Base-by-base conservation (phyloP, 2,888 invertebrate genomes). In the Polyploca ridens region DNA sequence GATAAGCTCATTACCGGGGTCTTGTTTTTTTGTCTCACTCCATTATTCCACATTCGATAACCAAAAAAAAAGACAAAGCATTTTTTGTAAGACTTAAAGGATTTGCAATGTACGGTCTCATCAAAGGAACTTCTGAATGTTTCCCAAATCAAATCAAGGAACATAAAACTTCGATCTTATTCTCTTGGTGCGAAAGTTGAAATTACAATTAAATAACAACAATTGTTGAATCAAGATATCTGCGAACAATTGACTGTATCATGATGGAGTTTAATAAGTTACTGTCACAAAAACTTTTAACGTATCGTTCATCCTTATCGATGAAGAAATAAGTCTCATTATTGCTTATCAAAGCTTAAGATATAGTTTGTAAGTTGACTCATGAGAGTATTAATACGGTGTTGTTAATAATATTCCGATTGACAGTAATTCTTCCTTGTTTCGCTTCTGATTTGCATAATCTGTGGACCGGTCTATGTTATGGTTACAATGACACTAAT, bases 391-490 rank as follows among this genome's bases (percentile, higher is more conserved):
- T 76, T 75, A 78, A 76, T 75, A 72, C 73, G 76, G 78, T 77
- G 77, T 84, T 76, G 81, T 76, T 84, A 83, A 83, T 86, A 84
- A 79, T 79, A 77, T 82, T 76, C 74, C 77, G 84, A 85, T 84
- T 87, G 89, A 88, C 88, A 85, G 81, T 88, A 85, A 88, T 83
- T 84, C 87, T 82, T 81, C 79, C 80, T 83, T 79, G 81, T 85
- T 82, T 79, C 72, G 84, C 86, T 85, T 83, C 84, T 83, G 78
- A 89, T 89, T 89, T 85, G 81, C 87, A 89, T 90, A 89, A 89
- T 87, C 88, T 80, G 69, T 76, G 73, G 76, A 78, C 81, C 77
- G 75, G 74, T 80, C 76, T 68, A 69, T 69, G 72, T 76, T 80
- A 69, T 77, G 69, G 77, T 77, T 78, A 77, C 74, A 65, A 67